Percentiles rank a stretch among this genome's conserved stretches.
Evolutionary conservation across 2,888 invertebrate genomes (phyloP).

Genomic region (Sympetrum striolatum): DNA sequence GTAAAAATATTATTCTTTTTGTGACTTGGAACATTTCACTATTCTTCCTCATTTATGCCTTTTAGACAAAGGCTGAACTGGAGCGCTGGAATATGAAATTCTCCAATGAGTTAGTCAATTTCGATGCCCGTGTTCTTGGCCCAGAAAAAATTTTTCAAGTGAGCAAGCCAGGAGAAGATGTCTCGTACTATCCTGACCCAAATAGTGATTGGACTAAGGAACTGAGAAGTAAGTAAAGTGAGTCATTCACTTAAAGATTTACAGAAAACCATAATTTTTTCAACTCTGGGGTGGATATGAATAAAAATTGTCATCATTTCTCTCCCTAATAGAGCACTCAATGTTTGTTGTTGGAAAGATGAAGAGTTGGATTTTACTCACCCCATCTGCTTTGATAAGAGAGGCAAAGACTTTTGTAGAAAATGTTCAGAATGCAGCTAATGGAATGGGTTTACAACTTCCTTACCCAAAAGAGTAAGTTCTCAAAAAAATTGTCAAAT

Average conservation of each 20-base stretch:
- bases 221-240: conserved; percentile 61
- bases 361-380: conserved; percentile 48
- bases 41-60: not conserved
- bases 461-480: not conserved
- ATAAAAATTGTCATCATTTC: not conserved
- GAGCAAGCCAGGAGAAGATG: conserved; percentile 54
- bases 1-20: too few relatives aligned
- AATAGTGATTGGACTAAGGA: conserved; percentile 75
- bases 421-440: not conserved
- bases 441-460: not conserved
- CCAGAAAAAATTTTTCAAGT: conserved; percentile 68
- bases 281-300: not conserved
- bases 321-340: conserved; percentile 44
- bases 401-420: conserved; percentile 28
- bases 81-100: conserved; percentile 75
- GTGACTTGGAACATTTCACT: too few relatives aligned
- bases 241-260: too few relatives aligned
- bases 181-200: conserved; percentile 50
- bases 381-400: conserved; percentile 39
- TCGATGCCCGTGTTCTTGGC: conserved; percentile 72
- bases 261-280: too few relatives aligned
- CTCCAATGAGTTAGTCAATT: conserved; percentile 66
- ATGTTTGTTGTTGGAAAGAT: conserved; percentile 48
- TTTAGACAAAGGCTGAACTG: conserved; percentile 65
- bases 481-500: too few relatives aligned